Evolutionary conservation across 1,140 invertebrate genomes (phyloP).

Genomic region (Apocrypta bakeri): DNA sequence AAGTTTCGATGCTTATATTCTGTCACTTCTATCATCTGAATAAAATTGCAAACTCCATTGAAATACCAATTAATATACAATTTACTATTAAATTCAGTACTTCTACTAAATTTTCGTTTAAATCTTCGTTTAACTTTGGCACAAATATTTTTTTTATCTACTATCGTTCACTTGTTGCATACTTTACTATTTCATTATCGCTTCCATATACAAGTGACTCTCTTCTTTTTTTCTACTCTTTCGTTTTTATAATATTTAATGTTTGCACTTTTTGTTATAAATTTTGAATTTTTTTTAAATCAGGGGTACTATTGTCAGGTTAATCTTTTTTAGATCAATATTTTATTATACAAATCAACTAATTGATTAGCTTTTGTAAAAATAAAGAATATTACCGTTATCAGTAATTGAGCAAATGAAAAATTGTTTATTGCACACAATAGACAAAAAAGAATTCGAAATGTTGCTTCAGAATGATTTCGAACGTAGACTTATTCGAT

Average conservation of each 20-base stretch:
- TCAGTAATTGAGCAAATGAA: constrained; percentile 39
- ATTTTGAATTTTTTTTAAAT: constrained; percentile 50
- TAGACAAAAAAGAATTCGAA: constrained; percentile 43
- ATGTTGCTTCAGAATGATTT: constrained; percentile 48
- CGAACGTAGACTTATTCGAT: constrained; percentile 49
- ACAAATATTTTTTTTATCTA: constrained; percentile 18
- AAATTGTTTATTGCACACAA: constrained; percentile 48
- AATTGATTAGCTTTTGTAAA: constrained; percentile 44
- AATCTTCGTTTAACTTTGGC: constrained; percentile 14
- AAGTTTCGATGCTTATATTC: constrained; percentile 22
- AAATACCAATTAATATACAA: constrained; percentile 8
- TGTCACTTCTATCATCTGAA: constrained; percentile 14
- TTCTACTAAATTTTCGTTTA: too few species aligned
- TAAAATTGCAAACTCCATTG: constrained; percentile 23
- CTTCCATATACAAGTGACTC: constrained; percentile 3
- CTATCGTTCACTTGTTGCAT: not conserved
- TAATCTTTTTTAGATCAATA: constrained; percentile 23
- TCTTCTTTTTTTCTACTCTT: constrained; percentile 22
- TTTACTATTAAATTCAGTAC: constrained; percentile 30
- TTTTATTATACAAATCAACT: constrained; percentile 34
- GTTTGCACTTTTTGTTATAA: constrained; percentile 44
- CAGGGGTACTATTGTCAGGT: constrained; percentile 42
- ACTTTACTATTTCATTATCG: constrained; percentile 6
- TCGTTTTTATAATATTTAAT: constrained; percentile 39
- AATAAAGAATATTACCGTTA: constrained; percentile 30